Conservation (phyloP, 2,888 invertebrate genomes). For the Leucophenga montana region DNA sequence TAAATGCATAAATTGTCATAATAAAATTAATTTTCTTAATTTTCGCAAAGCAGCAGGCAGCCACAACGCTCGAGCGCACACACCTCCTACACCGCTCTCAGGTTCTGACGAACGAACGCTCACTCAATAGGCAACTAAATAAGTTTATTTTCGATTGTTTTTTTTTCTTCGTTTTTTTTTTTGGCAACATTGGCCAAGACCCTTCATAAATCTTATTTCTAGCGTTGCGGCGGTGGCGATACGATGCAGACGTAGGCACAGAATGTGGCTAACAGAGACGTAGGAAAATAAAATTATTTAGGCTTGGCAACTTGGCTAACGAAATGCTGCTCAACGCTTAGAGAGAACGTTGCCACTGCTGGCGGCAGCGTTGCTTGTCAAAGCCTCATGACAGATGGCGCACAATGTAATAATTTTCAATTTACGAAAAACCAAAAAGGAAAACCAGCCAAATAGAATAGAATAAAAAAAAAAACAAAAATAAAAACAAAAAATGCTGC, state of each 20-base stretch:
- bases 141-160: neutral
- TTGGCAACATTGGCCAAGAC: constrained; percentile 37
- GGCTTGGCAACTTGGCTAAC: constrained; percentile 1
- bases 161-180: constrained; percentile 13
- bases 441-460: constrained; percentile 15
- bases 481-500: neutral
- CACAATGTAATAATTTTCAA: constrained; percentile 45
- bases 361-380: constrained; percentile 41
- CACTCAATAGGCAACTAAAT: neutral
- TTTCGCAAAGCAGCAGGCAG: constrained; percentile 16
- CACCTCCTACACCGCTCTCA: neutral
- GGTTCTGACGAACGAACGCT: neutral
- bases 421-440: constrained; percentile 42
- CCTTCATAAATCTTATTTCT: constrained; percentile 38
- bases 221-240: constrained; percentile 1
- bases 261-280: neutral
- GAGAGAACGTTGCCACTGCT: constrained; percentile 25
- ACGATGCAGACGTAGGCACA: neutral
- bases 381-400: constrained; percentile 49
- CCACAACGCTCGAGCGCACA: neutral
- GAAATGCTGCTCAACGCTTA: neutral
- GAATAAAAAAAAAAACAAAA: neutral
- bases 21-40: constrained; percentile 35
- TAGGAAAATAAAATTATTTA: neutral
- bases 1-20: constrained; percentile 31